Conservation (phyloP, 2,888 invertebrate genomes). For the Bruchidius siliquastri region DNA sequence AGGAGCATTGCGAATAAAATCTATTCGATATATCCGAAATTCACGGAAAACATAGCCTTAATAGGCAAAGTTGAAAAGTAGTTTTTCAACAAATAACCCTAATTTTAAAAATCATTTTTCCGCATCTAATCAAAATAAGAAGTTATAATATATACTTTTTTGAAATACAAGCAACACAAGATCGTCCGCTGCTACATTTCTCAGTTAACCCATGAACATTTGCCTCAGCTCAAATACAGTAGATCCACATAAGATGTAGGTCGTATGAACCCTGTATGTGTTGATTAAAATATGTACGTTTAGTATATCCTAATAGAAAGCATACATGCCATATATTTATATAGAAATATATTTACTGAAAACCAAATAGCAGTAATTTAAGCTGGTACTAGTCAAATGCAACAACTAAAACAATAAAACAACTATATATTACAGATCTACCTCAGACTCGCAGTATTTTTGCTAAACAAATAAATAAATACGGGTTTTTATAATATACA, state of each 20-base stretch:
- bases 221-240: background rate
- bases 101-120: too few species aligned
- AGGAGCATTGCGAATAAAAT: too few species aligned
- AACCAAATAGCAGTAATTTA: background rate
- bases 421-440: constrained; percentile 24
- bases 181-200: too few species aligned
- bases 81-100: too few species aligned
- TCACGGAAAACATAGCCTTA: too few species aligned
- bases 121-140: too few species aligned
- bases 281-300: constrained; percentile 14
- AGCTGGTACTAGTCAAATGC: background rate
- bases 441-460: constrained; percentile 40
- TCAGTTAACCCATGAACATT: constrained; percentile 2
- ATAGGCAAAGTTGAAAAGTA: too few species aligned
- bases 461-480: constrained; percentile 12
- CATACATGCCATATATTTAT: background rate
- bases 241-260: background rate
- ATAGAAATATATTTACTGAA: background rate
- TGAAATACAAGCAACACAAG: too few species aligned
- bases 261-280: constrained; percentile 34
- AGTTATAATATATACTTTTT: too few species aligned
- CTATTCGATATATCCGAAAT: too few species aligned
- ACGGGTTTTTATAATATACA: constrained; percentile 20
- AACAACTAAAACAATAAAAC: background rate
- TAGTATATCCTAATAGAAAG: constrained; percentile 1